Percentiles rank a stretch among this genome's conserved stretches.
Evolutionary conservation across 2,888 invertebrate species (phyloP).

Genomic region (Priocnemis perturbator): DNA sequence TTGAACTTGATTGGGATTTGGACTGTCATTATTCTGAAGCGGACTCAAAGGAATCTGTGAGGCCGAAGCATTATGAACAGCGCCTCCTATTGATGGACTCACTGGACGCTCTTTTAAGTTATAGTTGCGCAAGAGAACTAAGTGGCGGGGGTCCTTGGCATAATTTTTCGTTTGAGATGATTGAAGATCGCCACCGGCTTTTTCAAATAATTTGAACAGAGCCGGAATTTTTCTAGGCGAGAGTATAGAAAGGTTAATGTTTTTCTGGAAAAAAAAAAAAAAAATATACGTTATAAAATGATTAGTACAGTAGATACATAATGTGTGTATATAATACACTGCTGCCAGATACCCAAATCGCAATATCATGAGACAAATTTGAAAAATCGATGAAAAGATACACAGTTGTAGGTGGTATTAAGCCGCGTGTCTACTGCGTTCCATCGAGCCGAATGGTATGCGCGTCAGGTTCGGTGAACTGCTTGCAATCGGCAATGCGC

Average conservation of each 20-base stretch:
- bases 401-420: too few species aligned
- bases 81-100: conserved; percentile 80
- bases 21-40: conserved; percentile 78
- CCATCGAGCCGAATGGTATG: too few species aligned
- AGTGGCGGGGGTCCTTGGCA: conserved; percentile 90
- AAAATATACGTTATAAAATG: too few species aligned
- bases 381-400: neutral
- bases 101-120: conserved; percentile 82
- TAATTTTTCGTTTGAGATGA: conserved; percentile 91
- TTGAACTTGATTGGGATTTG: conserved; percentile 74
- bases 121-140: conserved; percentile 79
- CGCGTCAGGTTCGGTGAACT: too few species aligned
- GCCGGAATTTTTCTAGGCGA: conserved; percentile 93
- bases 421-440: too few species aligned
- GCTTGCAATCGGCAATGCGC: too few species aligned
- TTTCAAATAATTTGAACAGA: conserved; percentile 91
- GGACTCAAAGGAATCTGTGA: conserved; percentile 77
- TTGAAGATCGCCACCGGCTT: conserved; percentile 90
- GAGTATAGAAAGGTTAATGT: conserved; percentile 90
- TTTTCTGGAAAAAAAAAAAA: conserved; percentile 78
- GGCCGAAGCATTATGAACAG: conserved; percentile 73
- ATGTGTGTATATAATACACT: neutral
- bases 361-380: neutral
- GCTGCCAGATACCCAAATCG: neutral
- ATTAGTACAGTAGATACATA: neutral